These are phyloP conservation scores for Drosophila meridionalis DNA, from an alignment of 2,888 invertebrate species.

Conservation along the genomic window DNA sequence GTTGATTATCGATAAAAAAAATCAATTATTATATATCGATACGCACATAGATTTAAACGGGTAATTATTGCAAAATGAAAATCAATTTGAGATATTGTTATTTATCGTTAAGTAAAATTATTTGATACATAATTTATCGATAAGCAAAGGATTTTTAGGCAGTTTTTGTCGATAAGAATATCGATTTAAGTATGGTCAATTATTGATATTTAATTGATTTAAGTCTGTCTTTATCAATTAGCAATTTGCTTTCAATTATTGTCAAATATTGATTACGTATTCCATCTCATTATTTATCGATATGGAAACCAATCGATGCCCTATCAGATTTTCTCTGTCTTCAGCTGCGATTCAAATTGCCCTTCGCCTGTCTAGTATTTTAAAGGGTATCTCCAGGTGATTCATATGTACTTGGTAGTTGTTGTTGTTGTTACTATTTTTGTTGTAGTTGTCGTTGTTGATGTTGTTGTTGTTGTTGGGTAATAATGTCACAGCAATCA, in stretches of 20 bases:
- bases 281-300: background rate
- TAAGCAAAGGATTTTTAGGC: too few species aligned
- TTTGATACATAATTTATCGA: too few species aligned
- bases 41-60: background rate
- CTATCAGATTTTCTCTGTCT: background rate
- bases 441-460: constrained; percentile 8
- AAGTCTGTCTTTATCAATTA: background rate
- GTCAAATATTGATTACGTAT: background rate
- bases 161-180: too few species aligned
- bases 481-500: constrained; percentile 64
- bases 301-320: background rate
- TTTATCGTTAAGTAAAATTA: too few species aligned
- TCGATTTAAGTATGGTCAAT: too few species aligned
- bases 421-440: background rate
- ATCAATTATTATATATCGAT: background rate
- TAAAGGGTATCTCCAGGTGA: background rate
- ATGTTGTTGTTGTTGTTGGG: constrained; percentile 32
- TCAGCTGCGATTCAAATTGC: background rate
- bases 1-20: background rate
- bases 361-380: background rate
- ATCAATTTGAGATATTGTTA: too few species aligned
- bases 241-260: background rate
- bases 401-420: background rate
- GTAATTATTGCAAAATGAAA: too few species aligned
- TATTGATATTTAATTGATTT: background rate